phyloP scores from a whole-genome alignment of 37 sponge, comb jelly and placozoan species.

The Aplysina aerophoba region DNA sequence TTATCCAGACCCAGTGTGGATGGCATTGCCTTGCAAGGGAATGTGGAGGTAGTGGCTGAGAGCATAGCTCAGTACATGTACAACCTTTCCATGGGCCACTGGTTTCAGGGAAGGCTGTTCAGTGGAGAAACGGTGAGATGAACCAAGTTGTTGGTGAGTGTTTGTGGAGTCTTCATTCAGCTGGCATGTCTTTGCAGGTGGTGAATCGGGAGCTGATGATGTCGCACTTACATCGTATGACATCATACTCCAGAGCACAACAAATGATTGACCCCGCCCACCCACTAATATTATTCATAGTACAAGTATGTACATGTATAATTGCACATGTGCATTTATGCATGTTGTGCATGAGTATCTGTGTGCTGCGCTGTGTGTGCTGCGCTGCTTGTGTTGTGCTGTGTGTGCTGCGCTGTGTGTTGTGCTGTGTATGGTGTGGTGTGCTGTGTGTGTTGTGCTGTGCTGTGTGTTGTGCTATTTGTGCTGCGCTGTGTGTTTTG shows the following conservation, averaged over 20 bases:
- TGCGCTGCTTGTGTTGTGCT: no score
- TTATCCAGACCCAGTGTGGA: slow-evolving; percentile 40
- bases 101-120: neutral
- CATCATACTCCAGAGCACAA: slow-evolving; percentile 68
- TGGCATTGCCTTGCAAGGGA: slow-evolving; percentile 43
- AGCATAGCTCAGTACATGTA: slow-evolving; percentile 69
- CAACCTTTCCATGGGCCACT: slow-evolving; percentile 53
- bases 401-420: no score
- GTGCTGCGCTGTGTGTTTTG: no score
- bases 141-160: neutral
- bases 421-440: no score
- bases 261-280: slow-evolving; percentile 76
- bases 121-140: slow-evolving; percentile 6
- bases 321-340: no score
- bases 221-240: slow-evolving; percentile 55
- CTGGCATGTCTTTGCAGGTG: neutral
- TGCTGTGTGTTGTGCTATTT: no score
- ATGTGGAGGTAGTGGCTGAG: slow-evolving; percentile 79
- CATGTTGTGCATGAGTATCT: no score
- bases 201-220: slow-evolving; percentile 34
- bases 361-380: no score
- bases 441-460: no score
- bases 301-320: slow-evolving; percentile 59
- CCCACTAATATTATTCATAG: slow-evolving; percentile 60
- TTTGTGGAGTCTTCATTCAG: neutral